phyloP scores from a whole-genome alignment of 2,888 invertebrate genomes.

The Drosophila gaucha region DNA sequence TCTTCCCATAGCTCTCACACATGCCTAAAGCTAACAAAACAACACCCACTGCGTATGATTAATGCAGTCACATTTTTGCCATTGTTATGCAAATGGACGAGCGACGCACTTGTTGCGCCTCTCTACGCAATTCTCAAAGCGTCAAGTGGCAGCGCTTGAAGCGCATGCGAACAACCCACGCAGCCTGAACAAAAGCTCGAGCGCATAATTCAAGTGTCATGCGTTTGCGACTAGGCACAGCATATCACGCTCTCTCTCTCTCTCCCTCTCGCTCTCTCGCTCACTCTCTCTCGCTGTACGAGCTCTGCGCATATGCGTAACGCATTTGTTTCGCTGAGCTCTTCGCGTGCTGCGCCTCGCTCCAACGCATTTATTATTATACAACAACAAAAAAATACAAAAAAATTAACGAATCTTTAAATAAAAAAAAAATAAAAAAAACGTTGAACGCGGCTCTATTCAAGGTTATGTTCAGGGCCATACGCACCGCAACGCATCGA shows the following conservation, averaged over 20 bases:
- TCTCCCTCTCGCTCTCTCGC: not conserved
- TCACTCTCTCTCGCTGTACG: slow-evolving; percentile 3
- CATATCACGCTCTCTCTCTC: not conserved
- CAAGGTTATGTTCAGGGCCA: slow-evolving; percentile 84
- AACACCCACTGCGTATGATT: slow-evolving; percentile 19
- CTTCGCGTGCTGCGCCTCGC: slow-evolving; percentile 49
- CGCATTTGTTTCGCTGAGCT: slow-evolving; percentile 58
- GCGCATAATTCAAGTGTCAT: slow-evolving; percentile 65
- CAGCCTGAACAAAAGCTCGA: slow-evolving; percentile 46
- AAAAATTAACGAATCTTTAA: slow-evolving; percentile 74
- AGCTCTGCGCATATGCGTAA: slow-evolving; percentile 65
- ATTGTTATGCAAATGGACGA: slow-evolving; percentile 23
- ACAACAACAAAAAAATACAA: slow-evolving; percentile 49
- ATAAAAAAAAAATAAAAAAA: slow-evolving; percentile 61
- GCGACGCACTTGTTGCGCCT: slow-evolving; percentile 15
- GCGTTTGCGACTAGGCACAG: slow-evolving; percentile 51
- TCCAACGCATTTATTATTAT: slow-evolving; percentile 69
- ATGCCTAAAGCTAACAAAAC: not conserved
- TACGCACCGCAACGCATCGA: slow-evolving; percentile 71
- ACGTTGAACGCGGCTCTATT: slow-evolving; percentile 63
- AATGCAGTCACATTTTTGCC: slow-evolving; percentile 12
- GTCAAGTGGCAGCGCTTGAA: slow-evolving; percentile 19
- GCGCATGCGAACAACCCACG: slow-evolving; percentile 48
- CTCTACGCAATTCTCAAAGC: slow-evolving; percentile 39
- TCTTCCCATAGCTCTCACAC: not conserved